Base-by-base conservation (phyloP, 2,797 vertebrate species). In the Cetoscarus ocellatus region DNA sequence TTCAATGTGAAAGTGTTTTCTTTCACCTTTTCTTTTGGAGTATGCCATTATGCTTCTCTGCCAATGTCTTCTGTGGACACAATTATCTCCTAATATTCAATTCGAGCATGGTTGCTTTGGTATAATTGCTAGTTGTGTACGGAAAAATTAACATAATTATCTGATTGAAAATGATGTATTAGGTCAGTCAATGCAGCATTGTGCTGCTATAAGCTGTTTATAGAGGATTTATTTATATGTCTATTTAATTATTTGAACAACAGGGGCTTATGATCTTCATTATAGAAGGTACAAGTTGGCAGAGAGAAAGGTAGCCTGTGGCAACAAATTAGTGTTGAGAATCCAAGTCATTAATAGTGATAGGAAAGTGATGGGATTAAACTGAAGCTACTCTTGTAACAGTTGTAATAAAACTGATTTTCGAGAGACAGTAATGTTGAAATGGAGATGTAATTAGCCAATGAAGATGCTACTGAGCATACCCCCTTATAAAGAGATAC, bases 111-210 rank as follows among this genome's bases (percentile, higher is more conserved):
- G 14, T 18, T 42, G 50, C 47, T 77, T 57, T 66, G 47, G 55
- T 73, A 27, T 49, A 59, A 52, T 50, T 63, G 38, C n/a, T 44
- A 64, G 15, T 62, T 10, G 38, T 47, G 50, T 49, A 49, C 15
- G 48, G 10, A 64, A 70, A 61, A 62, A 77, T 74, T 48, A 61
- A 2, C 63, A 70, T 59, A 61, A 60, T 61, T n/a, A 60, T 70
- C 55, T 64, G 5, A 53, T 67, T 66, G 61, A 45, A 73, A 78
- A 75, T 44, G 35, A 75, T 73, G 51, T 38, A 74, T 80, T 76
- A 36, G 48, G 7, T 44, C 56, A 40, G 43, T 64, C 36, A 61
- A 63, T 10, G 57, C 40, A 64, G 49, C 57, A 60, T 15, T 57
- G 4, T 66, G 66, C 38, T 6, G 66, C 52, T 40, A 19, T 17